These are phyloP conservation scores for Sorex fumeus DNA, from an alignment of 2,113 vertebrate species.

Conservation along the genomic window DNA sequence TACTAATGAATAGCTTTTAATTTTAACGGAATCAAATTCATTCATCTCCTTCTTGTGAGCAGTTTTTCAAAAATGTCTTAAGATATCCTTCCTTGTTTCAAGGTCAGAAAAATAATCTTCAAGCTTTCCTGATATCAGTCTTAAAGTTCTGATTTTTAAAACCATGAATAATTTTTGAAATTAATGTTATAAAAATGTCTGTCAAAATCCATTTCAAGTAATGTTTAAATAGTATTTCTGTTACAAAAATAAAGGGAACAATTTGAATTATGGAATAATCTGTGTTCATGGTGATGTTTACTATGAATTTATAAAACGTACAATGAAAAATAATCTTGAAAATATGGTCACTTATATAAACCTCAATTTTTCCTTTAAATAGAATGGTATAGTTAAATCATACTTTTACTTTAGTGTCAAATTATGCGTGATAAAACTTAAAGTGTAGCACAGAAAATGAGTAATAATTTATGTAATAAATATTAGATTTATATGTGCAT, in stretches of 20 bases:
- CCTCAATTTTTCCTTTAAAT: neutral
- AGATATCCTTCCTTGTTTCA: neutral
- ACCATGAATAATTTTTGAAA: neutral
- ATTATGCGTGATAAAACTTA: neutral
- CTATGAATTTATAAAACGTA: neutral
- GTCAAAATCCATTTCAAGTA: neutral
- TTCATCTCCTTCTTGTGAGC: neutral
- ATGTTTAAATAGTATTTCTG: slow-evolving; percentile 24
- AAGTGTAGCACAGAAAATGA: neutral
- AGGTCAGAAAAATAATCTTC: neutral
- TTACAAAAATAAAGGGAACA: neutral
- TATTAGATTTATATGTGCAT: neutral
- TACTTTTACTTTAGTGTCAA: slow-evolving; percentile 29
- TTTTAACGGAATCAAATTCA: slow-evolving; percentile 7
- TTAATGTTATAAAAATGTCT: neutral
- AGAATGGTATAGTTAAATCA: neutral
- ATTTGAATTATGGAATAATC: slow-evolving; percentile 9
- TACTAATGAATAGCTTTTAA: neutral
- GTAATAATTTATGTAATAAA: neutral
- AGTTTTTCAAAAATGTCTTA: neutral
- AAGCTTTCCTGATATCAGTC: slow-evolving; percentile 14
- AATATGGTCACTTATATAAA: neutral
- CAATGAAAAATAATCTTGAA: neutral
- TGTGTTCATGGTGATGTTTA: neutral
- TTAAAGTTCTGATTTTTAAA: slow-evolving; percentile 43